Evolutionary conservation across 2,888 invertebrate genomes (phyloP), one percentile per base, ranked within the genome.

Genomic region (Caenorhabditis panamensis): DNA sequence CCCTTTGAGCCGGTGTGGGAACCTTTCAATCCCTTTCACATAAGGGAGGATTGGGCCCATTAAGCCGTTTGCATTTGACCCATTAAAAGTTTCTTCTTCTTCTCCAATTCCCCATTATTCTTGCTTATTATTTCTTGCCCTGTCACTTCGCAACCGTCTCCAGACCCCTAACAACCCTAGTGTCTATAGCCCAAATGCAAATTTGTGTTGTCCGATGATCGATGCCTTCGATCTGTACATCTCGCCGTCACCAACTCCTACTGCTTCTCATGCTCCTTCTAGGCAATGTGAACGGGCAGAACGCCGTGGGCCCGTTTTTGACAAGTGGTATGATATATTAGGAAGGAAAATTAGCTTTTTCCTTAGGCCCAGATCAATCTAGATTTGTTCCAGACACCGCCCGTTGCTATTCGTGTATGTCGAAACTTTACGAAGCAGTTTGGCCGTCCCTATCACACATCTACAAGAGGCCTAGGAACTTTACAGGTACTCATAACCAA

Each of bases 361-460:
- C 13, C 41, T 16, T 5, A 41, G 13, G 3, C 41, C 41, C 31
- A 8, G 11, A 20, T 26, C 54, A 31, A 4, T 9, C 9, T 9
- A 6, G 31, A 31, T 20, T 53, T 22, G 20, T 84, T 90, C 67
- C 85, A 90, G 90, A 89, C 71, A 87, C 89, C 2, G 90, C 87
- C 13, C 79, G 84, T 58, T 90, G 90, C 84, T 91, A 85, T 82
- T 89, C 89, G 6, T 90, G 90, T 77, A 91, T 91, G 90, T 88
- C 88, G 16, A 81, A 86, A 54, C 79, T 89, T 62, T 90, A 90
- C 84, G 88, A 89, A 77, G 87, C 87, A 1, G 85, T 86, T 6
- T 88, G 88, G 89, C 86, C 86, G 13, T 79, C 83, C 13, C 82
- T 91, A 18, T 67, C 82, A 6, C 68, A 84, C 37, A 85, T 90